phyloP scores from a whole-genome alignment of 2,797 vertebrate species.

The Falco biarmicus region DNA sequence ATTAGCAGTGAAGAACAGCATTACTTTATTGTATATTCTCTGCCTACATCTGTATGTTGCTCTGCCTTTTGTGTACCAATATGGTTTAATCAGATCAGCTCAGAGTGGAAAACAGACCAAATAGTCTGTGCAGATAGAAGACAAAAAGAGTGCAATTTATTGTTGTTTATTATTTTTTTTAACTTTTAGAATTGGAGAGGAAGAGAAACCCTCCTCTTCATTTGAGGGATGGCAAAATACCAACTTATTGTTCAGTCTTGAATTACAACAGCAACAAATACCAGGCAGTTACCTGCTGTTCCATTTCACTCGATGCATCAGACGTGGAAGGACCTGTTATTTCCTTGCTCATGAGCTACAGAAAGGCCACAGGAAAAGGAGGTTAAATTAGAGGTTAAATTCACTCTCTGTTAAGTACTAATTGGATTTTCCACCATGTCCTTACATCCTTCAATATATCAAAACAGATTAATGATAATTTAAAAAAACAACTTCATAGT shows the following conservation, averaged over 20 bases:
- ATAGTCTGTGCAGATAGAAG: not conserved
- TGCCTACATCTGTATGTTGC: not conserved
- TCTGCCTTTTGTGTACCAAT: not conserved
- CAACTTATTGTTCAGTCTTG: not conserved
- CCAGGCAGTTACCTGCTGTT: conserved; percentile 85
- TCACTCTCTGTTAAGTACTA: not conserved
- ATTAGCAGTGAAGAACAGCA: not conserved
- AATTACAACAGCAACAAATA: not conserved
- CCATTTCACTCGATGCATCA: conserved; percentile 86
- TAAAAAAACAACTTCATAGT: not conserved
- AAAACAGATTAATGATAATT: not conserved
- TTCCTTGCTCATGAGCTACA: conserved; percentile 93
- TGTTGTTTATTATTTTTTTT: not conserved
- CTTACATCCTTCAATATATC: not conserved
- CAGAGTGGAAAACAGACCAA: not conserved
- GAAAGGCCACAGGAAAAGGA: conserved; percentile 29
- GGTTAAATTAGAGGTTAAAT: not conserved
- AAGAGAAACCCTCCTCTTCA: not conserved
- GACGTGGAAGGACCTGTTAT: conserved; percentile 73
- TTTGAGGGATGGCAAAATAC: not conserved
- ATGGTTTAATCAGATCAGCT: not conserved
- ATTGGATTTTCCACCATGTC: not conserved
- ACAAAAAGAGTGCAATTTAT: not conserved
- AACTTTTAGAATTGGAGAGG: not conserved
- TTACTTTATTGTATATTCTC: not conserved